Conservation (phyloP, 2,113 vertebrate genomes). For the Aplodontia rufa region DNA sequence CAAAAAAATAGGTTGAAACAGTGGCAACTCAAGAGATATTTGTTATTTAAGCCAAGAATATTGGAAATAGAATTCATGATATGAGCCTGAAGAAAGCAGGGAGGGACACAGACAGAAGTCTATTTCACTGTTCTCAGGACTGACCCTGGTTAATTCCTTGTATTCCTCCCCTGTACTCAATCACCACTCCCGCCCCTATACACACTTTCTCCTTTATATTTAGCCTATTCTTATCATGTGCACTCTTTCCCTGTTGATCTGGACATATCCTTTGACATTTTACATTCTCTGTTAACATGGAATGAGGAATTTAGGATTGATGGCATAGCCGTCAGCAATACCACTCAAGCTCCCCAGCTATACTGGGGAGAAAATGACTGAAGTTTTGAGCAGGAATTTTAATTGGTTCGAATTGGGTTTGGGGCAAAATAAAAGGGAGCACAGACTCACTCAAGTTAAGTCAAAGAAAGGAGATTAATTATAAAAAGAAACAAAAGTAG, state of each 20-base stretch:
- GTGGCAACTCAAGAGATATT: not conserved
- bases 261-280: conserved; percentile 22
- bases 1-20: not conserved
- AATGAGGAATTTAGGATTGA: conserved; percentile 11
- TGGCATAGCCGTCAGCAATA: not conserved
- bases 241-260: not conserved
- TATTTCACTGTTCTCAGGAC: not conserved
- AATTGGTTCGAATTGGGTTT: conserved; percentile 20
- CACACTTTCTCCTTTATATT: not conserved
- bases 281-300: not conserved
- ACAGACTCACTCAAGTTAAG: not conserved
- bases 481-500: conserved; percentile 27
- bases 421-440: not conserved
- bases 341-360: not conserved
- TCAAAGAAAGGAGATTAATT: not conserved
- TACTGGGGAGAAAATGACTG: not conserved
- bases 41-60: not conserved
- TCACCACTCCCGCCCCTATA: not conserved
- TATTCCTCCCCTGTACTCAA: not conserved
- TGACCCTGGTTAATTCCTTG: not conserved
- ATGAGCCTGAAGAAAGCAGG: not conserved
- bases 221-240: not conserved
- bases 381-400: not conserved
- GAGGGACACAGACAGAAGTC: not conserved
- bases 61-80: not conserved